These are phyloP conservation scores for Brachionus rotundiformis DNA, from an alignment of 1,140 invertebrate species.

Conservation along the genomic window DNA sequence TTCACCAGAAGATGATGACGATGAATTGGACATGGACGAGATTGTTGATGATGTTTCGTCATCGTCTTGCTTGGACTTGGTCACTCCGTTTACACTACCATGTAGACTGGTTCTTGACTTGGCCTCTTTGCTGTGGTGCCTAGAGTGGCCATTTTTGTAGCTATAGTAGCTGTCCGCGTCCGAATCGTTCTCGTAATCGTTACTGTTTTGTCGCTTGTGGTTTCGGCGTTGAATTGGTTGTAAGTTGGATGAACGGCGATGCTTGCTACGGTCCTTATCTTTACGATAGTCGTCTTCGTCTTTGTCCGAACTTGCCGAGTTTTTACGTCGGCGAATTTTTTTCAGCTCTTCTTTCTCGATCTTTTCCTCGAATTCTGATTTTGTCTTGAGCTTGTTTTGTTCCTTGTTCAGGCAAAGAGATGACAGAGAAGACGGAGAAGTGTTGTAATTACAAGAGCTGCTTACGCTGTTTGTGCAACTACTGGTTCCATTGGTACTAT, in stretches of 20 bases:
- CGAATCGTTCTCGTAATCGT: slow-evolving; percentile 27
- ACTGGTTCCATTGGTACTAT: slow-evolving; percentile 23
- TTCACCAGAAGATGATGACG: neutral
- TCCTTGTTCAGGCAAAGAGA: slow-evolving; percentile 9
- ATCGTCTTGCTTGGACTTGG: neutral
- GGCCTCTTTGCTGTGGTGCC: neutral
- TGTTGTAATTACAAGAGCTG: slow-evolving; percentile 30
- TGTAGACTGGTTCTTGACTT: neutral
- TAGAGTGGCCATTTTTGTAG: slow-evolving; percentile 16
- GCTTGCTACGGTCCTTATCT: neutral
- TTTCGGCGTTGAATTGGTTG: neutral
- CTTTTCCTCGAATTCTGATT: slow-evolving; percentile 15
- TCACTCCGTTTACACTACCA: neutral
- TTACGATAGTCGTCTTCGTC: neutral
- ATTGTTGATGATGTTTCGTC: slow-evolving; percentile 30
- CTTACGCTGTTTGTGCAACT: slow-evolving; percentile 9
- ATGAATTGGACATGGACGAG: slow-evolving; percentile 18
- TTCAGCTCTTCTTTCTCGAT: neutral
- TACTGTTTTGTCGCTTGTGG: neutral
- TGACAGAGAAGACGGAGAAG: neutral
- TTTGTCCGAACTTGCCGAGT: neutral
- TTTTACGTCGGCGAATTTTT: neutral
- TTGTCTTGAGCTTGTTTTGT: neutral
- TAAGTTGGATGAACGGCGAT: neutral
- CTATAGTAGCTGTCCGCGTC: neutral